These are phyloP conservation scores for Ranitomeya imitator DNA, from an alignment of 2,113 vertebrate species.

Conservation along the genomic window DNA sequence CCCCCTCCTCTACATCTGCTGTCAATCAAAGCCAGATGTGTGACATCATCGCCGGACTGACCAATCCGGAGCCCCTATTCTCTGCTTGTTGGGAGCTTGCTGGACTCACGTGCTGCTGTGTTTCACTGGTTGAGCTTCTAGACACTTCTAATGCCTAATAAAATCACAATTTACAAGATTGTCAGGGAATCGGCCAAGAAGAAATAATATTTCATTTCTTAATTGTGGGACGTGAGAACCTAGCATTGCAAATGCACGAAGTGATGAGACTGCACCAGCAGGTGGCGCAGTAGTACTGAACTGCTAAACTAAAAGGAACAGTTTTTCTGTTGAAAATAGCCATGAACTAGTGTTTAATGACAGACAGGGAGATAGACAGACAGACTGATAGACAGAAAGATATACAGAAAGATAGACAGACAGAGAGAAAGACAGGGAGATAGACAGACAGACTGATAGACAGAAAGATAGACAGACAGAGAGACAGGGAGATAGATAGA, in stretches of 20 bases:
- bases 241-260: background rate
- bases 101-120: background rate
- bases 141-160: background rate
- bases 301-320: background rate
- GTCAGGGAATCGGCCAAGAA: background rate
- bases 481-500: too few species aligned
- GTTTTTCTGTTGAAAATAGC: background rate
- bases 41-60: background rate
- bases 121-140: background rate
- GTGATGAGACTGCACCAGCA: background rate
- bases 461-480: too few species aligned
- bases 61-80: background rate
- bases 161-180: background rate
- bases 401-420: too few species aligned
- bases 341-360: background rate
- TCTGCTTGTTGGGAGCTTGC: background rate
- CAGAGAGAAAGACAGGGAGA: too few species aligned
- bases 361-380: too few species aligned
- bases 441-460: too few species aligned
- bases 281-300: background rate
- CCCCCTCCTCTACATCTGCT: constrained; percentile 13
- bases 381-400: too few species aligned
- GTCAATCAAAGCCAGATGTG: constrained; percentile 13
- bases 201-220: background rate
- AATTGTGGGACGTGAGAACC: background rate